Conservation (phyloP, 2,888 invertebrate genomes). For the Harpagoxenus sublaevis region DNA sequence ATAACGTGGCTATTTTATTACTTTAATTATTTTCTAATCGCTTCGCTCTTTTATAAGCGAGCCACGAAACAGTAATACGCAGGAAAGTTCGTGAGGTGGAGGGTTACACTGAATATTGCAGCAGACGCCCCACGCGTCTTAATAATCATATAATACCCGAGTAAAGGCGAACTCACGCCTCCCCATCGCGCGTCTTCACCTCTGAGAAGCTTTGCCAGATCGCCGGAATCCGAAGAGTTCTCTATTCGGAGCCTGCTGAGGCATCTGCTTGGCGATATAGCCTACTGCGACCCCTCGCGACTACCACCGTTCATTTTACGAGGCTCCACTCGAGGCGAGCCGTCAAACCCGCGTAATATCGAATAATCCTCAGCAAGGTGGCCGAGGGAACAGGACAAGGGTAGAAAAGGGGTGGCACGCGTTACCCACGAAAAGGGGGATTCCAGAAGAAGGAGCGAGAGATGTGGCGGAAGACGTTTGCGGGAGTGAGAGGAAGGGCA, state of each 20-base stretch:
- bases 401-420: slow-evolving; percentile 55
- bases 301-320: slow-evolving; percentile 78
- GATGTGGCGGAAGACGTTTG: slow-evolving; percentile 37
- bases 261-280: slow-evolving; percentile 64
- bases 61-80: slow-evolving; percentile 55
- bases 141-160: slow-evolving; percentile 71
- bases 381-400: slow-evolving; percentile 65
- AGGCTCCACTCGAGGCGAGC: slow-evolving; percentile 78
- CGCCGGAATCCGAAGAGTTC: slow-evolving; percentile 50
- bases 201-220: slow-evolving; percentile 51
- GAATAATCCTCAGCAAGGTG: slow-evolving; percentile 78
- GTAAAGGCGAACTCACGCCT: slow-evolving; percentile 37
- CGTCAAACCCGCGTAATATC: slow-evolving; percentile 83
- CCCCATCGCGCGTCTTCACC: slow-evolving; percentile 60
- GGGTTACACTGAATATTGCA: slow-evolving; percentile 54
- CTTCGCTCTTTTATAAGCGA: neutral
- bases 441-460: slow-evolving; percentile 45
- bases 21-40: neutral
- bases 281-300: slow-evolving; percentile 38
- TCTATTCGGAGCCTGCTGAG: slow-evolving; percentile 33
- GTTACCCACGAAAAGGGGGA: slow-evolving; percentile 65
- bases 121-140: slow-evolving; percentile 59
- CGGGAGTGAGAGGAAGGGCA: slow-evolving; percentile 18
- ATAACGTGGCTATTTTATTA: neutral
- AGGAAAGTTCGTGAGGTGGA: slow-evolving; percentile 16